Evolutionary conservation across 2,797 vertebrate genomes (phyloP).

Genomic region (Oryzias dopingdopingensis): DNA sequence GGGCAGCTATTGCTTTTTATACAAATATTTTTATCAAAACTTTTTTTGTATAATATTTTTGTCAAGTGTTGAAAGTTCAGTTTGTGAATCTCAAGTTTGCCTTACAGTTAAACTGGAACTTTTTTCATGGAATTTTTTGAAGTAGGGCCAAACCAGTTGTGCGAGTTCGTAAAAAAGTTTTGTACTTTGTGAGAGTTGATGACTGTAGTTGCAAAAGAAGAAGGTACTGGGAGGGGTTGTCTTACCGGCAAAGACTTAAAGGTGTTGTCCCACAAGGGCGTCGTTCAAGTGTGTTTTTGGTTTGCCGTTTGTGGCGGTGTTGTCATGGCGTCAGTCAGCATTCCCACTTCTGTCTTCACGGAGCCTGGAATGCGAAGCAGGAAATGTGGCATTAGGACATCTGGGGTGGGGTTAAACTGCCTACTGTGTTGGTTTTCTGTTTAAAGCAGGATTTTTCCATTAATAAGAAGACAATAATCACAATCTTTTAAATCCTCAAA

Average conservation of each 20-base stretch:
- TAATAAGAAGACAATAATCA: no score
- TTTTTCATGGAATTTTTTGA: conserved; percentile 29
- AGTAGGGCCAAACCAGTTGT: conserved; percentile 38
- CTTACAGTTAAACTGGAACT: conserved; percentile 74
- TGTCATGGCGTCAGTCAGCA: conserved; percentile 44
- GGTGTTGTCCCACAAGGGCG: conserved; percentile 38
- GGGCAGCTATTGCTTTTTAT: conserved; percentile 61
- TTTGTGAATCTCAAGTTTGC: conserved; percentile 72
- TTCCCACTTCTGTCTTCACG: conserved; percentile 44
- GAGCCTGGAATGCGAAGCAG: neutral
- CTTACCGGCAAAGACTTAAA: conserved; percentile 38
- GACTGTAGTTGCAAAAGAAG: conserved; percentile 35
- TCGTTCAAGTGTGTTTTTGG: conserved; percentile 26
- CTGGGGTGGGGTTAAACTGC: no score
- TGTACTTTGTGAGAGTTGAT: conserved; percentile 37
- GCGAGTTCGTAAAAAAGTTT: conserved; percentile 31
- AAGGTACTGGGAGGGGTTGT: conserved; percentile 49
- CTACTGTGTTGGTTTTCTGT: no score
- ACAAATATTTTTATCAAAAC: conserved; percentile 27
- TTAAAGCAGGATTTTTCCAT: no score
- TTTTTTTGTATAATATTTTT: conserved; percentile 35
- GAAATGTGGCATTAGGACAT: neutral
- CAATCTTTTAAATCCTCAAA: no score
- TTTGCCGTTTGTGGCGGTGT: conserved; percentile 19
- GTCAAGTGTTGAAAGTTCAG: conserved; percentile 51